Base-by-base conservation (phyloP, 2,113 vertebrate species). In the Tylochromis polylepis region DNA sequence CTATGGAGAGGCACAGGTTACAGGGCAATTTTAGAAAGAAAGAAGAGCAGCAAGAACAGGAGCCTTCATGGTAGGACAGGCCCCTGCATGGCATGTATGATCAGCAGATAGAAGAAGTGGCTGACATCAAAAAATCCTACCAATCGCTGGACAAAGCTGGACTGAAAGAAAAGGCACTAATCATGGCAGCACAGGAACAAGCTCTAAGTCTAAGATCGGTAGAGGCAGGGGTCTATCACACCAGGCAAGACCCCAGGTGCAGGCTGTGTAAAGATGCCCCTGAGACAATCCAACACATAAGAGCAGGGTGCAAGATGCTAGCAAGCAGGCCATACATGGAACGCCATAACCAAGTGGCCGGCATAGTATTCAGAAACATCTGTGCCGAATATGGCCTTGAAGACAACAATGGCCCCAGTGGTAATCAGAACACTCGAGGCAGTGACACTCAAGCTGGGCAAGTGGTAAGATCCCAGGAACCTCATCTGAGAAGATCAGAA, bases 351-450 rank as follows among this genome's bases (percentile, higher is more conserved):
- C 58, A 60, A 31, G 27, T 59, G 58, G 8, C 58, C 27, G 0
- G 27, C 58, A 31, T 31, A 31, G 27, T 6, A 0, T 60, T 31
- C 27, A 59, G 58, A 1, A 11, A 60, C 8, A 6, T 60, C 5
- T 57, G 2, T 57, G 56, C 55, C 0, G n/a, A 56, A 56, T 56
- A 56, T 0, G 55, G 55, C 55, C 11, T 57, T 31, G 5, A 31
- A 60, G 27, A 60, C 58, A 60, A 18, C 58, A 31, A 60, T 60
- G 58, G 58, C 58, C 58, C 27, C 58, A 31, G 15, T 60, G 58
- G 18, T 60, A 31, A 31, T 60, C 5, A 0, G 29, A 60, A 31
- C 58, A 18, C 27, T 60, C 2, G 15, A 60, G 58, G 15, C 58
- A 4, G 58, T 60, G 58, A 31, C 58, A 14, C 57, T 60, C 5